Evolutionary conservation across 2,888 invertebrate species (phyloP), one percentile per base, ranked within the genome.

Genomic region (Meandrusa payeni): DNA sequence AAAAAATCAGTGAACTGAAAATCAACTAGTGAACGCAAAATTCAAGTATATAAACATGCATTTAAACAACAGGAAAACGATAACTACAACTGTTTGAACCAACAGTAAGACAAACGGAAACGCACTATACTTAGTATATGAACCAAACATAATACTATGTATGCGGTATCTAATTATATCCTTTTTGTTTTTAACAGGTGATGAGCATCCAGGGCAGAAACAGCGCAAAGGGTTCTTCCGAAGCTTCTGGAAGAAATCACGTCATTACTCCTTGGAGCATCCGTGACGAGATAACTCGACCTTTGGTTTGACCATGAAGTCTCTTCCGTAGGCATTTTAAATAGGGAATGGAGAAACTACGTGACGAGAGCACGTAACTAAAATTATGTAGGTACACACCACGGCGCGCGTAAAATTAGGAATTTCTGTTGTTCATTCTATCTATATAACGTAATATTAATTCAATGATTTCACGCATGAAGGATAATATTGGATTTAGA

Each of bases 191-290:
- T 73, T 52, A 57, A 59, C 90, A 92, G 93, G 92, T 61, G 92
- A 92, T 61, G 93, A 93, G 55, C 89, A 89, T 53, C 88, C 88
- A 48, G 90, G 90, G 32, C 90, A 90, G 61, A 93, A 94, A 55
- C 95, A 95, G 83, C 94, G 95, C 76, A 94, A 94, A 80, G 94
- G 95, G 53, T 95, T 96, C 79, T 96, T 96, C 88, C 94, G 94
- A 81, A 94, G 91, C 75, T 92, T 95, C 59, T 96, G 95, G 95
- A 95, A 95, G 80, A 91, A 94, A 64, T 95, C 95, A 56, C 92
- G 95, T 55, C 95, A 95, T 72, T 94, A 95, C 74, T 95, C 95
- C 52, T 86, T 95, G 78, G 95, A 95, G 80, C 95, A 95, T 80
- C 95, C 95, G 88, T 92, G 92, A 91, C 88, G 55, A 57, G 51